Conservation (phyloP, 2,113 vertebrate genomes). For the Passer domesticus region DNA sequence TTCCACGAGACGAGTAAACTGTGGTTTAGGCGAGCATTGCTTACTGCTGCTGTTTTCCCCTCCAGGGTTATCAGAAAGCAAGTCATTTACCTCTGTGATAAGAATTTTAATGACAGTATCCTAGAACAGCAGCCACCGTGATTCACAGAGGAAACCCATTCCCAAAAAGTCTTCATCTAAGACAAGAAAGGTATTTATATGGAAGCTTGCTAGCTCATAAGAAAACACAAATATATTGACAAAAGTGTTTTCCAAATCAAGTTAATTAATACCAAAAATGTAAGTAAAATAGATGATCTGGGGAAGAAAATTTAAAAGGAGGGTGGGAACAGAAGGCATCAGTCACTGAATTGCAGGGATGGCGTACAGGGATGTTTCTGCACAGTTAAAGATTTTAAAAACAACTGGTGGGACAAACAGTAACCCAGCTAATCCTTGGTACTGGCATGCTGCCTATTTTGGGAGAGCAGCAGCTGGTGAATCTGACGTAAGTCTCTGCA, state of each 20-base stretch:
- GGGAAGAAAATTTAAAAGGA: not conserved
- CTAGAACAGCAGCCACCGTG: not conserved
- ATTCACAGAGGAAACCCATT: not conserved
- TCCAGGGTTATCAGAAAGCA: not conserved
- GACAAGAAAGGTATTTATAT: not conserved
- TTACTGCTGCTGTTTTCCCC: not conserved
- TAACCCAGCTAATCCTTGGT: slow-evolving; percentile 58
- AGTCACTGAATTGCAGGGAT: not conserved
- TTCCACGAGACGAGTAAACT: not conserved
- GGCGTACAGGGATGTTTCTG: slow-evolving; percentile 17
- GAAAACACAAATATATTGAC: not conserved
- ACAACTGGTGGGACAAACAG: slow-evolving; percentile 53
- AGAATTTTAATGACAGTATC: not conserved
- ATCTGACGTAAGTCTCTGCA: slow-evolving; percentile 58
- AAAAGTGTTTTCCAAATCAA: not conserved
- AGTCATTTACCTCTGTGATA: not conserved
- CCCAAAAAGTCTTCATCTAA: not conserved
- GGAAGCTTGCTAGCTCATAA: not conserved
- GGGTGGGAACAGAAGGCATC: not conserved
- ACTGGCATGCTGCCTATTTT: slow-evolving; percentile 52
- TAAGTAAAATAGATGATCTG: not conserved
- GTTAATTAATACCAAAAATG: not conserved
- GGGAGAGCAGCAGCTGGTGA: slow-evolving; percentile 61
- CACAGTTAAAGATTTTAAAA: slow-evolving; percentile 47
- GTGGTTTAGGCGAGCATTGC: not conserved